Percentiles rank a stretch among this genome's conserved stretches.
phyloP scores from a whole-genome alignment of 2,797 vertebrate species.

The Synanceia verrucosa region DNA sequence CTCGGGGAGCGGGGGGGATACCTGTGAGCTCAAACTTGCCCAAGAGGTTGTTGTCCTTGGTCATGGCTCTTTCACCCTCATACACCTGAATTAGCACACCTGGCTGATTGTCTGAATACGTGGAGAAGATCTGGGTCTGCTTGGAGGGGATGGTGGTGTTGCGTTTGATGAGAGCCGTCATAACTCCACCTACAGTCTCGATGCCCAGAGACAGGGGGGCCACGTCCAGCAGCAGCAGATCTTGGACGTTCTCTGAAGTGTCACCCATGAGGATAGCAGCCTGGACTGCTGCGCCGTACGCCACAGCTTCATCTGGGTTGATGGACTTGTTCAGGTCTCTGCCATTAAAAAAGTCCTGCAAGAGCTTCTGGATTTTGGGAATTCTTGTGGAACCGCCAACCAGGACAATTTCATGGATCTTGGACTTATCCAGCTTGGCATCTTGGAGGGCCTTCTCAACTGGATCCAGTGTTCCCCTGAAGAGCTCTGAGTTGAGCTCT shows the following conservation, averaged over 20 bases:
- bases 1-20: conserved; percentile 89
- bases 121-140: conserved; percentile 94
- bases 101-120: conserved; percentile 93
- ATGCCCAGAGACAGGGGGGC: conserved; percentile 91
- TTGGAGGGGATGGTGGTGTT: conserved; percentile 95
- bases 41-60: conserved; percentile 93
- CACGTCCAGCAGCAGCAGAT: conserved; percentile 91
- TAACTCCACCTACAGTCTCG: conserved; percentile 92
- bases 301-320: conserved; percentile 93
- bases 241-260: conserved; percentile 93
- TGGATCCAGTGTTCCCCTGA: conserved; percentile 91
- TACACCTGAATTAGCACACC: conserved; percentile 92
- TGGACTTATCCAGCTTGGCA: conserved; percentile 90
- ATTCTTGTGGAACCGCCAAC: conserved; percentile 94
- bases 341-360: conserved; percentile 93
- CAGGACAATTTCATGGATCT: conserved; percentile 90
- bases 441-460: conserved; percentile 92
- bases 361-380: conserved; percentile 93
- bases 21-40: conserved; percentile 92
- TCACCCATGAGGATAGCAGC: conserved; percentile 94
- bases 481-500: conserved; percentile 92
- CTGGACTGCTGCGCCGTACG: conserved; percentile 91
- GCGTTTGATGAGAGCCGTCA: conserved; percentile 91
- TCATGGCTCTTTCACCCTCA: conserved; percentile 94
- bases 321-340: conserved; percentile 95